Evolutionary conservation across 2,797 vertebrate genomes (phyloP).

Genomic region (Lates japonicus): DNA sequence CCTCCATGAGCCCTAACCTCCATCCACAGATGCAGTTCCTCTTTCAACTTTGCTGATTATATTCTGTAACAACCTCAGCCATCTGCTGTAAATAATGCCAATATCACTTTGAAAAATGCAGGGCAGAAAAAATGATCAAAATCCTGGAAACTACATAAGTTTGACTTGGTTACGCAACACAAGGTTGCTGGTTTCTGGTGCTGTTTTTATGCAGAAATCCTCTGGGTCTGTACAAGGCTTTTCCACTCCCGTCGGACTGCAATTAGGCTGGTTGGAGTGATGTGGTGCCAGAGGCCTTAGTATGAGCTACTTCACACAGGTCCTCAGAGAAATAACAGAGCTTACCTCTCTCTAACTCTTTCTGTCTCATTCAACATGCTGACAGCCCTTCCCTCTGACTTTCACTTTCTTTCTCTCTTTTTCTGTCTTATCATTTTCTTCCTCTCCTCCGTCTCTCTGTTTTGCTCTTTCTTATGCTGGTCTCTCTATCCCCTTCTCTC

Average conservation of each 20-base stretch:
- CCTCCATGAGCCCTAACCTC: neutral
- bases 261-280: conserved; percentile 85
- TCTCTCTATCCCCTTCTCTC: conserved; percentile 24
- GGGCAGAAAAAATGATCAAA: conserved; percentile 46
- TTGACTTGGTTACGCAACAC: conserved; percentile 71
- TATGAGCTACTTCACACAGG: conserved; percentile 79
- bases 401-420: conserved; percentile 43
- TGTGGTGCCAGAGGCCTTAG: conserved; percentile 83
- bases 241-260: conserved; percentile 79
- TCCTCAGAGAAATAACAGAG: conserved; percentile 82
- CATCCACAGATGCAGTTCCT: neutral
- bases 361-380: conserved; percentile 60
- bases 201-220: conserved; percentile 78
- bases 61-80: conserved; percentile 36
- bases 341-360: conserved; percentile 75
- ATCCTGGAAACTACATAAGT: conserved; percentile 62
- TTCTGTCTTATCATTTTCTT: conserved; percentile 44
- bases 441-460: conserved; percentile 29
- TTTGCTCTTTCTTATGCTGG: conserved; percentile 32
- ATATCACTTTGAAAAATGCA: conserved; percentile 31
- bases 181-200: conserved; percentile 63
- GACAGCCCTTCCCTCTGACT: conserved; percentile 61
- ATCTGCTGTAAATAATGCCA: conserved; percentile 40
- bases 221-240: conserved; percentile 76
- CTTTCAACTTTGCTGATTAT: conserved; percentile 20